Percentiles rank a stretch among this genome's conserved stretches.
Conservation (phyloP, 2,113 vertebrate species). For the Pelobates fuscus region DNA sequence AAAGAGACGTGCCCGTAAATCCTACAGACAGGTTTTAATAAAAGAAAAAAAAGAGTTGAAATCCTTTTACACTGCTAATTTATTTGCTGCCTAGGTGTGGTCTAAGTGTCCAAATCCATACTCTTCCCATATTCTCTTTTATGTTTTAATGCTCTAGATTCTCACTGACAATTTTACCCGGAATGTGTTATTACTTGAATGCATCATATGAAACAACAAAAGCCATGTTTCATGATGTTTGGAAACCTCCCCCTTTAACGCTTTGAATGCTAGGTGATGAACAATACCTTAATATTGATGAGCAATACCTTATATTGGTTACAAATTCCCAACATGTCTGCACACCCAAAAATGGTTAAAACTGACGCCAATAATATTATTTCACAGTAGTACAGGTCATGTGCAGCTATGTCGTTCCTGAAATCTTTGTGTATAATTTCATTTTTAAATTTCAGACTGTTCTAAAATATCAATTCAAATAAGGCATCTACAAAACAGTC, state of each 20-base stretch:
- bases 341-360: background rate
- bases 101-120: constrained; percentile 19
- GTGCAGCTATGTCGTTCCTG: background rate
- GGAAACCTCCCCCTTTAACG: background rate
- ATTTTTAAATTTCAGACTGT: too few relatives aligned
- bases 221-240: background rate
- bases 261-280: background rate
- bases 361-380: background rate
- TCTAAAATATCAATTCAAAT: too few relatives aligned
- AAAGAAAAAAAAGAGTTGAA: background rate
- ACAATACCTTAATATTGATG: background rate
- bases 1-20: constrained; percentile 3
- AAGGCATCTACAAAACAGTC: too few relatives aligned
- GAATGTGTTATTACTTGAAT: constrained; percentile 12
- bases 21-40: constrained; percentile 2
- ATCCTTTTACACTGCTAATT: constrained; percentile 7
- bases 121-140: constrained; percentile 20
- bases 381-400: background rate
- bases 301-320: too few relatives aligned
- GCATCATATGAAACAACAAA: constrained; percentile 9
- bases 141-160: constrained; percentile 9
- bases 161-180: background rate
- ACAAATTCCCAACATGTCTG: background rate
- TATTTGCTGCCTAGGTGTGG: constrained; percentile 25
- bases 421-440: too few relatives aligned